phyloP scores from a whole-genome alignment of 2,113 vertebrate species.

The Microtus pennsylvanicus region DNA sequence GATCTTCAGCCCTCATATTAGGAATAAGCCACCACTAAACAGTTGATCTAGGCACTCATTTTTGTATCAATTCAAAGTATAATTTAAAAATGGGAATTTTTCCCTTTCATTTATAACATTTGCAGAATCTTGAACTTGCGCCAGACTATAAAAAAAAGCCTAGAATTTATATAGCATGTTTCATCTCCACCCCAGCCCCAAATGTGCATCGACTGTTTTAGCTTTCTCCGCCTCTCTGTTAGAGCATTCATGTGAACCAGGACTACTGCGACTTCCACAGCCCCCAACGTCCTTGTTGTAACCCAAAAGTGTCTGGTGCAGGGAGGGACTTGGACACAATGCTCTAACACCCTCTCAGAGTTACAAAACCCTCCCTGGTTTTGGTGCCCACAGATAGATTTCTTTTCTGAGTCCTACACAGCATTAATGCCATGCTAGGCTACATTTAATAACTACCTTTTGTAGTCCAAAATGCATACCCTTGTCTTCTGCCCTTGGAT shows the following conservation, averaged over 20 bases:
- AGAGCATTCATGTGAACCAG: background rate
- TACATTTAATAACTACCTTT: background rate
- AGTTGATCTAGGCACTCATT: slow-evolving; percentile 27
- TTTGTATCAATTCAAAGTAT: slow-evolving; percentile 61
- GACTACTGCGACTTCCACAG: background rate
- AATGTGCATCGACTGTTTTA: slow-evolving; percentile 75
- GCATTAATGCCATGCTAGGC: background rate
- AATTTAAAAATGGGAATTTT: slow-evolving; percentile 37
- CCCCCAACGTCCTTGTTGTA: background rate
- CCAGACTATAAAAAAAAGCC: slow-evolving; percentile 65
- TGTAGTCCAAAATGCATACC: rapidly evolving
- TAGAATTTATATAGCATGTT: slow-evolving; percentile 62
- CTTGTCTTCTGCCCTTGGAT: background rate
- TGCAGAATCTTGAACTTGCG: slow-evolving; percentile 65
- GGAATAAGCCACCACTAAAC: slow-evolving; percentile 27
- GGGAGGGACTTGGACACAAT: background rate
- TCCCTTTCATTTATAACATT: slow-evolving; percentile 68
- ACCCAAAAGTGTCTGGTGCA: background rate
- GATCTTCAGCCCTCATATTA: slow-evolving; percentile 40
- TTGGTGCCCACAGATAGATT: background rate
- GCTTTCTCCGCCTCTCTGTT: slow-evolving; percentile 36
- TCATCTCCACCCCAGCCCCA: slow-evolving; percentile 70
- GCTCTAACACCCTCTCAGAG: background rate
- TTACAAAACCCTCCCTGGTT: background rate
- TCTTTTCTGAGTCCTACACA: background rate